Percentiles rank a stretch among this genome's conserved stretches.
These are phyloP conservation scores for Pyrochroa serraticornis DNA, from an alignment of 2,888 invertebrate species.

Conservation along the genomic window DNA sequence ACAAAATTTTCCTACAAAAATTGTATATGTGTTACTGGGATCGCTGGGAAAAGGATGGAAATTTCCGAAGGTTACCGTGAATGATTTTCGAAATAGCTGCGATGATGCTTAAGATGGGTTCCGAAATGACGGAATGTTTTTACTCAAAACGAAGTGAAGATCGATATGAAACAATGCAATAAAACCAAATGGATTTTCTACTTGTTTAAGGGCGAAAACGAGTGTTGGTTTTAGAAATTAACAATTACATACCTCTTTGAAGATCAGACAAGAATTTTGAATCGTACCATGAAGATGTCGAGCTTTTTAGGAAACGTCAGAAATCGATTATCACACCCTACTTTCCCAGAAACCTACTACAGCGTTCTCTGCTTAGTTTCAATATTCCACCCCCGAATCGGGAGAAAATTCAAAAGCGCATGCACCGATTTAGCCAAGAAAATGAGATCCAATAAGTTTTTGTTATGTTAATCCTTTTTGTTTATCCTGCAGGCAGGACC, in stretches of 20 bases:
- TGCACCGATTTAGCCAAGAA: constrained; percentile 30
- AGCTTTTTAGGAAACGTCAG: constrained; percentile 14
- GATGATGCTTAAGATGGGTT: neutral
- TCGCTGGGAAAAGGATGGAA: neutral
- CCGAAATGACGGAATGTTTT: constrained; percentile 8
- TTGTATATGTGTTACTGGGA: constrained; percentile 3
- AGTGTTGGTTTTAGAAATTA: constrained; percentile 5
- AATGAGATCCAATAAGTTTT: constrained; percentile 22
- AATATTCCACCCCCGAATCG: constrained; percentile 24
- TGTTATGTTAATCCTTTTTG: constrained; percentile 19
- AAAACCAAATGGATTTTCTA: constrained; percentile 7
- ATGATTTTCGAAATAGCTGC: neutral
- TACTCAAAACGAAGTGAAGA: constrained; percentile 7
- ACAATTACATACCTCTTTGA: constrained; percentile 18
- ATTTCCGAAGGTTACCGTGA: constrained; percentile 7
- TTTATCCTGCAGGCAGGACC: neutral
- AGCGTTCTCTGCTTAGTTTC: constrained; percentile 18
- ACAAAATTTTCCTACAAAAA: constrained; percentile 28
- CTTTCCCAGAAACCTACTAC: constrained; percentile 28
- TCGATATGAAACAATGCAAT: constrained; percentile 23
- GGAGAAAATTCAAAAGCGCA: constrained; percentile 27
- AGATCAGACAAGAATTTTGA: constrained; percentile 2
- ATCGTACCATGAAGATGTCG: neutral
- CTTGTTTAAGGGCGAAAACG: constrained; percentile 4
- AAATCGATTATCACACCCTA: constrained; percentile 31